These are phyloP conservation scores for Dinomys branickii DNA, from an alignment of 2,113 vertebrate genomes.

Conservation along the genomic window DNA sequence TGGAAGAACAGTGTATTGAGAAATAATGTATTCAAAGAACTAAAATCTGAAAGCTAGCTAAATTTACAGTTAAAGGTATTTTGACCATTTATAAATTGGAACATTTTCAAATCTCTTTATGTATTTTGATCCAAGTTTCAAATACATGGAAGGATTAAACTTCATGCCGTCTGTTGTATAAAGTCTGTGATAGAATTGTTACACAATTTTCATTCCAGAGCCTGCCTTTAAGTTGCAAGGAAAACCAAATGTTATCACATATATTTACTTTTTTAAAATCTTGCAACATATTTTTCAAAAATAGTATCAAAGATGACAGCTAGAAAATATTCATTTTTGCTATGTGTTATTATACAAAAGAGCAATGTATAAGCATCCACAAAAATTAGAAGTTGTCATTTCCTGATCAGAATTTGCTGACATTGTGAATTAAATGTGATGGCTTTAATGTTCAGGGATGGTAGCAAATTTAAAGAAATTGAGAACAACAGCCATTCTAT, in stretches of 20 bases:
- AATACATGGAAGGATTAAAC: background rate
- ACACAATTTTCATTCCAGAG: background rate
- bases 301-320: background rate
- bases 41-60: background rate
- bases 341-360: background rate
- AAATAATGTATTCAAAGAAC: background rate
- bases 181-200: background rate
- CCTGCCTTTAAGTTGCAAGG: background rate
- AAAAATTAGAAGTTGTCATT: background rate
- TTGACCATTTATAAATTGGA: background rate
- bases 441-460: background rate
- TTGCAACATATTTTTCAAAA: background rate
- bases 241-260: background rate
- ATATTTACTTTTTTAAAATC: background rate
- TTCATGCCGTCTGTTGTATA: background rate
- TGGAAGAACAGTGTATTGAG: background rate
- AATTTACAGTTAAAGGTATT: background rate
- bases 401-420: background rate
- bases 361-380: background rate
- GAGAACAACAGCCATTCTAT: background rate
- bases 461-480: background rate
- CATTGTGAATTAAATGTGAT: background rate
- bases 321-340: background rate
- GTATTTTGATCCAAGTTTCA: background rate
- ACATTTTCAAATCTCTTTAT: background rate